These are phyloP conservation scores for Xanthorhoe designata DNA, from an alignment of 2,888 invertebrate species.

Conservation along the genomic window DNA sequence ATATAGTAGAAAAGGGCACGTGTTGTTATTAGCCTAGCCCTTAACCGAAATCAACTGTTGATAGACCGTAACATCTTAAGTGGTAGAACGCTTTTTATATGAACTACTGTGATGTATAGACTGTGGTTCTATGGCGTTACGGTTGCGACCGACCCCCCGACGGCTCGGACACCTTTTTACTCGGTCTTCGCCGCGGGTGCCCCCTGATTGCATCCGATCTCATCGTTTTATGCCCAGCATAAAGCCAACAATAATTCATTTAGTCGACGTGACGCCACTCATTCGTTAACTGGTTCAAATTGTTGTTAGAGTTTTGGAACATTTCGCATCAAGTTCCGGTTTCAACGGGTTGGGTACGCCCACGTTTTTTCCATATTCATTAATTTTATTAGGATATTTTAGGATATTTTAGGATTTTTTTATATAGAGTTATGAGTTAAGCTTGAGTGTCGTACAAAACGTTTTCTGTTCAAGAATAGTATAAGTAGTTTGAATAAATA, in stretches of 20 bases:
- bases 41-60: neutral
- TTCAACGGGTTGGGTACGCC: conserved; percentile 35
- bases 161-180: conserved; percentile 81
- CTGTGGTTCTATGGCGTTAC: conserved; percentile 54
- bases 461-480: neutral
- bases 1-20: no score
- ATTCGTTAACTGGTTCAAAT: conserved; percentile 79
- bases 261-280: conserved; percentile 85
- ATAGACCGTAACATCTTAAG: neutral
- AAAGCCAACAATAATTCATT: conserved; percentile 86
- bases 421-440: neutral
- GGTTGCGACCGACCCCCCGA: conserved; percentile 74
- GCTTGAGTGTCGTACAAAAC: conserved; percentile 1
- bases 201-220: conserved; percentile 84
- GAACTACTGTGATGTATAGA: conserved; percentile 11
- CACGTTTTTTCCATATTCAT: conserved; percentile 25
- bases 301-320: conserved; percentile 61
- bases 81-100: neutral
- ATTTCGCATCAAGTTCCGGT: conserved; percentile 52
- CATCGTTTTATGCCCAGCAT: conserved; percentile 84
- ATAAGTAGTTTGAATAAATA: neutral
- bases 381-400: conserved; percentile 11
- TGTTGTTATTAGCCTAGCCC: neutral
- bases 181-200: conserved; percentile 79
- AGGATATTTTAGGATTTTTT: neutral